Evolutionary conservation across 1,140 invertebrate species (phyloP), one percentile per base, ranked within the genome.

Genomic region (Glossosoma conforme): DNA sequence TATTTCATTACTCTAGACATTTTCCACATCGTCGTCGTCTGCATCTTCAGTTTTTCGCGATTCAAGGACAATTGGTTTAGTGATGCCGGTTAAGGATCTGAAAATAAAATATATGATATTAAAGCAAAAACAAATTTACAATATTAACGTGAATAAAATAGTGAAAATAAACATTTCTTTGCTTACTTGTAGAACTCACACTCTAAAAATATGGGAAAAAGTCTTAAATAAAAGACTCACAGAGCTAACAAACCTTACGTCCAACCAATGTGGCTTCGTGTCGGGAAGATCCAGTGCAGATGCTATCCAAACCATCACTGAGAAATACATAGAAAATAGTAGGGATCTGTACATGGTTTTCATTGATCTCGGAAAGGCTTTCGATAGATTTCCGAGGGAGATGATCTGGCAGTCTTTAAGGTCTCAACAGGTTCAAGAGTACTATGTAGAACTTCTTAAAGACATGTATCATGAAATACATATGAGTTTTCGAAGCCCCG

Each of bases 71-170:
- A 57, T 47, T 17, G 44, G 41, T 41, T 52, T 52, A 1, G 40
- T 35, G 2, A 32, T 14, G n/a, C 54, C 54, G 2, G 54, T 57
- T 17, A 57, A 14, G 30, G 54, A 57, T 57, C 54, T 57, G 33
- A 30, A 56, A 52, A 32, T 9, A 15, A 22, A 32, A 50, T 30
- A 14, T 15, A 49, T 6, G n/a, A 28, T 8, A 28, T 8, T 28
- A 8, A 28, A 28, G n/a, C 6, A 8, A 37, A 37, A 9, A 37
- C 14, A 37, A 37, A 37, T 37, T 37, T 37, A 37, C 5, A 6
- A 8, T 37, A 37, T 37, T 6, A 8, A 37, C 14, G 6, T 37
- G 15, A 13, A 37, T 37, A 13, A 24, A 8, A 44, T 10, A 11
- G n/a, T n/a, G n/a, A n/a, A 18, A 41, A 41, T 41, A 41, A 17